phyloP scores from a whole-genome alignment of 2,113 vertebrate genomes.

The Poeciliopsis retropinna region DNA sequence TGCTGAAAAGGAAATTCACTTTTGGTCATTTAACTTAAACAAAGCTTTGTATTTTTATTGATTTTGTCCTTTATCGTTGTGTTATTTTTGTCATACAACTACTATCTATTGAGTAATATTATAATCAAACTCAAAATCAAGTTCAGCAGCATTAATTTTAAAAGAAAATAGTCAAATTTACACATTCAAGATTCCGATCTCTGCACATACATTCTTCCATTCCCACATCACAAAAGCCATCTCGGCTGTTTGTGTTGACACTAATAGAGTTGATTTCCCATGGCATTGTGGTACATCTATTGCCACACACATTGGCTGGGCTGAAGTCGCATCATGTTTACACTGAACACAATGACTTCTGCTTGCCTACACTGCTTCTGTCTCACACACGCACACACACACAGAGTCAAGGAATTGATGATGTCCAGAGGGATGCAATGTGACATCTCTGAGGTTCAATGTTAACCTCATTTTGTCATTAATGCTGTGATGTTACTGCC shows the following conservation, averaged over 20 bases:
- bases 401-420: constrained; percentile 50
- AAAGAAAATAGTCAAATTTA: constrained; percentile 10
- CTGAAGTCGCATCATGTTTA: constrained; percentile 78
- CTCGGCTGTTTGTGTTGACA: constrained; percentile 65
- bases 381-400: background rate
- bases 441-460: constrained; percentile 68
- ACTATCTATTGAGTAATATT: no score
- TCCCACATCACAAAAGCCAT: constrained; percentile 52
- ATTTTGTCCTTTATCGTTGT: no score
- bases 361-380: constrained; percentile 69
- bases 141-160: background rate
- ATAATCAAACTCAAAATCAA: no score
- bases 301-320: constrained; percentile 70
- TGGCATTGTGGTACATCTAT: constrained; percentile 70
- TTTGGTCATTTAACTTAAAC: no score
- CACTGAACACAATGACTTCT: constrained; percentile 76
- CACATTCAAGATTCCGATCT: background rate
- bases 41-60: no score
- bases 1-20: no score
- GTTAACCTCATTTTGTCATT: constrained; percentile 77
- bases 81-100: no score
- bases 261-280: constrained; percentile 81
- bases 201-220: constrained; percentile 19
- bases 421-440: constrained; percentile 58
- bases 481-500: constrained; percentile 47